These are phyloP conservation scores for Pygmarrhopalites habei DNA, from an alignment of 1,140 invertebrate genomes.

Conservation along the genomic window DNA sequence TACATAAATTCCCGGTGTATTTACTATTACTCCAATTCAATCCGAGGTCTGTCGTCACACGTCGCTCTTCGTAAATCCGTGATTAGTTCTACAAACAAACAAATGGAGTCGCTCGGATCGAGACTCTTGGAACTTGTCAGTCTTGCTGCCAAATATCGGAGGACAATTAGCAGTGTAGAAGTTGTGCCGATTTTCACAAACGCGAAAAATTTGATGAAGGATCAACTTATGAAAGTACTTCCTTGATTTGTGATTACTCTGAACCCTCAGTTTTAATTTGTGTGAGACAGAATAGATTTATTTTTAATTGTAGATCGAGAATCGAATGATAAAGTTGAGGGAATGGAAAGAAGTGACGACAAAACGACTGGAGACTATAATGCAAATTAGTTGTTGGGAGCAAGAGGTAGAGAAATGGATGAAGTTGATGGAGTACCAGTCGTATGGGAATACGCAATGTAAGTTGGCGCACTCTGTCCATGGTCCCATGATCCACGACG, in stretches of 20 bases:
- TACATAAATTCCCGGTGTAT: conserved; percentile 19
- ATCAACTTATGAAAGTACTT: conserved; percentile 23
- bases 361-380: conserved; percentile 15
- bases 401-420: conserved; percentile 33
- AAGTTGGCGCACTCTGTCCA: conserved; percentile 23
- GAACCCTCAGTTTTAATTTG: no score
- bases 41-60: not conserved
- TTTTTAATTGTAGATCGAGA: conserved; percentile 14
- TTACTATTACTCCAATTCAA: conserved; percentile 24
- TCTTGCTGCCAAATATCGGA: conserved; percentile 1
- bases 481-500: not conserved
- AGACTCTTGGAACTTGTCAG: conserved; percentile 9
- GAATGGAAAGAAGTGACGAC: conserved; percentile 10
- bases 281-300: no score
- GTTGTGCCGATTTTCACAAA: conserved; percentile 18
- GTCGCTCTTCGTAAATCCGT: conserved; percentile 10
- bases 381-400: conserved; percentile 30
- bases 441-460: conserved; percentile 27
- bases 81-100: conserved; percentile 9
- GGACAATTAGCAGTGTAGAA: conserved; percentile 11
- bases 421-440: conserved; percentile 30
- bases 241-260: not conserved
- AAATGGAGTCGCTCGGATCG: conserved; percentile 20
- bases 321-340: conserved; percentile 13
- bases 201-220: conserved; percentile 22